Evolutionary conservation across 2,888 invertebrate species (phyloP), one percentile per base, ranked within the genome.

Genomic region (Mechanitis mazaeus): DNA sequence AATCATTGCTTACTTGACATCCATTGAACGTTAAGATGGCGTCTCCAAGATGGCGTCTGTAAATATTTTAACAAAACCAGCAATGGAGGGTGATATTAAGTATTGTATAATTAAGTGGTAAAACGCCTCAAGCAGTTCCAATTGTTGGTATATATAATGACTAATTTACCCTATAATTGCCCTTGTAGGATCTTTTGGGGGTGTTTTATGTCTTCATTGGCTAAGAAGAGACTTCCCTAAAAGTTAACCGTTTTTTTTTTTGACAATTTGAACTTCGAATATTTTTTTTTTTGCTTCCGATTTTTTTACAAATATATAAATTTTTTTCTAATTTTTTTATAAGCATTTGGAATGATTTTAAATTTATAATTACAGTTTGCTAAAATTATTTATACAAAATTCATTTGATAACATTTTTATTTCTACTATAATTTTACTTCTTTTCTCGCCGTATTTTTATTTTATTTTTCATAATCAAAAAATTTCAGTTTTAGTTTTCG

Each of bases 111-210:
- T 42, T 60, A 64, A 63, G 56, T 63, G 60, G 63, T 56, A 63
- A 65, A 69, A 69, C 64, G 66, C 68, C 73, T 31, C 28, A 54
- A 69, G 73, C 67, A 56, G 60, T 68, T 70, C 69, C 68, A 71
- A 65, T 67, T 69, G 66, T 68, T 63, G 66, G 64, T 67, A 61
- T 60, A 55, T 69, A 71, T 72, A 72, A 74, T 69, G 73, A 74
- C 74, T 75, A 74, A 74, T 75, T 74, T 72, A 68, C 68, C 66
- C 68, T 63, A 66, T 75, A 73, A 75, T 75, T 75, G 71, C 74
- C 73, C 74, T 74, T 74, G 75, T 71, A 70, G 68, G 68, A 68
- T 67, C 68, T 66, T 68, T 59, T 31, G 62, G 68, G 69, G 70
- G 64, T 65, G 67, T 69, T 72, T 69, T 68, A 68, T 72, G 61